Evolutionary conservation across 2,888 invertebrate genomes (phyloP), one percentile per base, ranked within the genome.

Genomic region (Nasonovia ribisnigri): DNA sequence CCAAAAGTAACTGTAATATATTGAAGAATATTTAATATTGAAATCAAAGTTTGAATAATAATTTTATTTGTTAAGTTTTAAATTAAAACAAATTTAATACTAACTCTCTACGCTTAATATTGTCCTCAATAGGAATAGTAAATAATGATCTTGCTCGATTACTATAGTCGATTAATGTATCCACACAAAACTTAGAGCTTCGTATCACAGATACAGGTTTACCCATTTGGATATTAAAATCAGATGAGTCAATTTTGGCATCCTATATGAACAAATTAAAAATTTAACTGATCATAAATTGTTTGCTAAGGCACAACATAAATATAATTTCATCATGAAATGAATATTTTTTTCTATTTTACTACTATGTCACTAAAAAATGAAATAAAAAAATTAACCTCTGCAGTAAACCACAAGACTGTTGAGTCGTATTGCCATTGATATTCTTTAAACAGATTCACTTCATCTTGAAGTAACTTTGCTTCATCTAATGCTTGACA

Each of bases 141-240:
- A 93, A 93, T 89, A 93, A 67, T 67, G 93, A 93, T 87, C 93
- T 93, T 48, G 93, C 93, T 67, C 93, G 29, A n/a, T 93, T 93
- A 87, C 90, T 93, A 24, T 86, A 93, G 13, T 86, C 67, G 43
- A 93, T 93, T 51, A 93, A 86, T 84, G 43, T 13, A 67, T 93
- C 86, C 46, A 87, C 51, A 93, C 93, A 93, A 84, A 93, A 93
- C 67, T 93, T 93, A 51, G 93, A 87, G 51, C 86, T 90, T n/a
- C 93, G 93, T 67, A 93, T 67, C 42, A 93, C 93, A 51, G 93
- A 93, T 4, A 90, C 90, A 48, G 93, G 93, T 86, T 93, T 93
- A 86, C 93, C 93, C 93, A 93, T 93, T 90, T 90, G 90, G 42
- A 93, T 86, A 93, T 26, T 43, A 6, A 90, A 36, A 90, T 90